Evolutionary conservation across 2,113 vertebrate genomes (phyloP).

Genomic region (Gavialis gangeticus): DNA sequence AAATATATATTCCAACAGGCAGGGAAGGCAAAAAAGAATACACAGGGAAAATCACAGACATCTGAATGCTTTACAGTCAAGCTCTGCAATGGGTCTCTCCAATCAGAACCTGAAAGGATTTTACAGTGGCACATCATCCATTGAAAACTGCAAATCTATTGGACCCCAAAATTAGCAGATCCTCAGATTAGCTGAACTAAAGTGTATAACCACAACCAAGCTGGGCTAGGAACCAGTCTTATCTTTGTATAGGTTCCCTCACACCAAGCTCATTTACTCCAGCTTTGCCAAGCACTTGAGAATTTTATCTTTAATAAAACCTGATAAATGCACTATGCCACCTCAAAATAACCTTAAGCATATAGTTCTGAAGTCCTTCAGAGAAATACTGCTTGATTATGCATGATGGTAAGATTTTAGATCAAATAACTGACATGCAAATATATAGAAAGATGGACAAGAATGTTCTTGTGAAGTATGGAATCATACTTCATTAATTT

Average conservation of each 20-base stretch:
- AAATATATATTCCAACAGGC: background rate
- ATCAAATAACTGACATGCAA: constrained; percentile 13
- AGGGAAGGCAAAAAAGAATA: background rate
- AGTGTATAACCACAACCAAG: background rate
- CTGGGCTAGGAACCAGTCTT: background rate
- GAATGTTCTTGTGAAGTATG: constrained; percentile 37
- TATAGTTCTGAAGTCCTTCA: too few relatives aligned
- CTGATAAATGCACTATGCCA: background rate
- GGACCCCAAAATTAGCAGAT: rapidly evolving
- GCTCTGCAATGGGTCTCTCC: background rate
- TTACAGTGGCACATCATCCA: background rate
- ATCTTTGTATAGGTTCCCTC: background rate
- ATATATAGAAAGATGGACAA: constrained; percentile 41
- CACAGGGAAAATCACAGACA: background rate
- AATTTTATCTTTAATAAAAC: background rate
- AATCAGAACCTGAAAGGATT: background rate
- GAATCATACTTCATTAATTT: background rate
- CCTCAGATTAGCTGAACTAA: background rate
- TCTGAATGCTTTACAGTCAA: background rate
- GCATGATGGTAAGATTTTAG: background rate
- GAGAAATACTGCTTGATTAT: background rate
- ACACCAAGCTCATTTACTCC: background rate
- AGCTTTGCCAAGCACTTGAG: rapidly evolving
- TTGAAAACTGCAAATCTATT: background rate
- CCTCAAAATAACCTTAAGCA: too few relatives aligned